These are phyloP conservation scores for Macrotus californicus DNA, from an alignment of 2,113 vertebrate genomes.

Conservation along the genomic window DNA sequence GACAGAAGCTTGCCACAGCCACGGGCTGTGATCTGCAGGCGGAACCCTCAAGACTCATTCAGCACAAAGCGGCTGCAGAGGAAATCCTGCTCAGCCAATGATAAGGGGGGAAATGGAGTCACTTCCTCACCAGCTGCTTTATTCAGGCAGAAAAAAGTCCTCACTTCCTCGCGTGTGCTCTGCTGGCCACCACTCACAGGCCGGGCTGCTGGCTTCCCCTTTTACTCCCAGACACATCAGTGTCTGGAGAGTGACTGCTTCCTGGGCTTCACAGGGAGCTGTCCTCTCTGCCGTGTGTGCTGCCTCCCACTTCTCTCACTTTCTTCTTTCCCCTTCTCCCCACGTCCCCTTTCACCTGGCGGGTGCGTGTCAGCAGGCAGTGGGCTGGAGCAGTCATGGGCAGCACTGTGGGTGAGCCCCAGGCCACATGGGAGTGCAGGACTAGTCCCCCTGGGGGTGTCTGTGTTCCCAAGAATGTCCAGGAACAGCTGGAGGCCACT, in stretches of 20 bases:
- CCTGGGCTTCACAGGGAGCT: background rate
- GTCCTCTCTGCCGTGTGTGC: background rate
- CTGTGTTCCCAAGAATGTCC: background rate
- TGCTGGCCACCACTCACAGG: slow-evolving; percentile 44
- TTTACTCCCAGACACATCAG: slow-evolving; percentile 1
- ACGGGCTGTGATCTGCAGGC: slow-evolving; percentile 65
- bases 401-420: background rate
- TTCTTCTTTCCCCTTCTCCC: background rate
- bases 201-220: slow-evolving; percentile 53
- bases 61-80: slow-evolving; percentile 79
- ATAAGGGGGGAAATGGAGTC: slow-evolving; percentile 85
- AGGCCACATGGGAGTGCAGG: background rate
- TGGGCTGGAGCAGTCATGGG: rapidly evolving
- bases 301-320: background rate
- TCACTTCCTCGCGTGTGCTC: slow-evolving; percentile 79
- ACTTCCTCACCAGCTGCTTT: slow-evolving; percentile 87
- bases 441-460: rapidly evolving
- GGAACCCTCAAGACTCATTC: slow-evolving; percentile 79
- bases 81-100: slow-evolving; percentile 85
- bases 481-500: background rate
- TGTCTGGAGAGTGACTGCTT: background rate
- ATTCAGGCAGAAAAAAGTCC: slow-evolving; percentile 82
- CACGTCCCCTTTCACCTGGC: rapidly evolving
- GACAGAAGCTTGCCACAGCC: slow-evolving; percentile 30
- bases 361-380: background rate